A percentile compares a stretch with the other conserved stretches of the same genome.
Conservation (phyloP, 2,888 invertebrate genomes). For the Epistrophe grossulariae region DNA sequence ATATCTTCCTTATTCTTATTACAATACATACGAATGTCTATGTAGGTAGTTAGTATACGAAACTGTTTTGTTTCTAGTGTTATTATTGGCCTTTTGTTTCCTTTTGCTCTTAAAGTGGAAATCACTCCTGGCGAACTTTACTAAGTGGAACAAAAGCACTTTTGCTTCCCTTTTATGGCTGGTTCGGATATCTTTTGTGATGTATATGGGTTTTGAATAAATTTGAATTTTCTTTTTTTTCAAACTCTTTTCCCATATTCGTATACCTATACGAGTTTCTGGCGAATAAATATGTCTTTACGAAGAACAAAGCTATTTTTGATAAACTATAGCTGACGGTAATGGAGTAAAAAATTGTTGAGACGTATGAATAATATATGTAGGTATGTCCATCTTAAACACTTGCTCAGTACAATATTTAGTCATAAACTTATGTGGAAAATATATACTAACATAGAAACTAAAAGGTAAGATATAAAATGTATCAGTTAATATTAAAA, state of each 20-base stretch:
- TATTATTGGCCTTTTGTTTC: constrained; percentile 46
- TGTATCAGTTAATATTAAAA: no score
- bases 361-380: not conserved
- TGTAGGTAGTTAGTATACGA: constrained; percentile 10
- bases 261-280: not conserved
- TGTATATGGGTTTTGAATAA: constrained; percentile 29
- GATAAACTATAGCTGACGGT: not conserved
- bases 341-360: not conserved
- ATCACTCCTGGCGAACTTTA: constrained; percentile 36
- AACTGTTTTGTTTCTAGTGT: constrained; percentile 30
- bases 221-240: not conserved
- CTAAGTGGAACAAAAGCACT: constrained; percentile 36
- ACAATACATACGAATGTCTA: not conserved
- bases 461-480: not conserved
- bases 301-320: not conserved
- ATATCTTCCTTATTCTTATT: constrained; percentile 30
- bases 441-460: not conserved
- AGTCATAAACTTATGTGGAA: not conserved
- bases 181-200: constrained; percentile 24
- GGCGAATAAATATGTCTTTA: not conserved
- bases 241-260: not conserved
- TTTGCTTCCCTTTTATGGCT: constrained; percentile 33
- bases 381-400: not conserved
- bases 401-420: not conserved
- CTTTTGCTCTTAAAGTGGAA: constrained; percentile 35